Conservation (phyloP, 92 coral and sea anemone species). For the Porites rus region DNA sequence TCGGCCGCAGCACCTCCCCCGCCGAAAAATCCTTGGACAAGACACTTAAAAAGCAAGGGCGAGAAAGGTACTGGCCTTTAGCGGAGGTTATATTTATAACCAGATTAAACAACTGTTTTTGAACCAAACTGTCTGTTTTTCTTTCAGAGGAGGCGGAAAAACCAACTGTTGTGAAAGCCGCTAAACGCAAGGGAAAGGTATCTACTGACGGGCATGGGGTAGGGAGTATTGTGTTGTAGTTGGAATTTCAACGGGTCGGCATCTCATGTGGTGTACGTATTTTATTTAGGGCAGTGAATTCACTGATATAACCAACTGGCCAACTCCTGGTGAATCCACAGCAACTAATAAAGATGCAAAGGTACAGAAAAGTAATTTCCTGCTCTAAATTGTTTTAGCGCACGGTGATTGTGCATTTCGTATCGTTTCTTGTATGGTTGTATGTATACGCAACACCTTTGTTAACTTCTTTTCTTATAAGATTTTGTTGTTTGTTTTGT, state of each 20-base stretch:
- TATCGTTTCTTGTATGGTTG: constrained; percentile 38
- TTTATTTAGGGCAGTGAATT: constrained; percentile 85
- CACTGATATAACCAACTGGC: constrained; percentile 97
- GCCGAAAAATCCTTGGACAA: constrained; percentile 89
- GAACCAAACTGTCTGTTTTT: constrained; percentile 19
- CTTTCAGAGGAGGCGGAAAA: constrained; percentile 76
- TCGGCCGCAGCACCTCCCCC: constrained; percentile 88
- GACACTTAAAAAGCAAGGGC: constrained; percentile 74
- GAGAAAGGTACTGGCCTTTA: constrained; percentile 63
- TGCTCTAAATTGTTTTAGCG: not conserved
- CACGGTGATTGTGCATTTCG: constrained; percentile 13
- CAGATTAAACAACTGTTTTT: not conserved
- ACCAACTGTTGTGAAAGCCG: constrained; percentile 77
- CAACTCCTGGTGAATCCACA: constrained; percentile 92
- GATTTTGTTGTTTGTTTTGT: not conserved
- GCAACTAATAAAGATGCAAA: constrained; percentile 60
- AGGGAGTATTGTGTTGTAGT: constrained; percentile 21
- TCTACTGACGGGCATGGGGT: constrained; percentile 48
- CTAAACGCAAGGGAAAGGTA: constrained; percentile 85
- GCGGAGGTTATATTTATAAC: not conserved
- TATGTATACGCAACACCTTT: constrained; percentile 20
- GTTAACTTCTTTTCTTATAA: not conserved
- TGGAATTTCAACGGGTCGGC: constrained; percentile 24
- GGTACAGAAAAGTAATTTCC: constrained; percentile 1
- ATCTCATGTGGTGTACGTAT: constrained; percentile 25